phyloP scores from a whole-genome alignment of 2,113 vertebrate species.

The Chionis minor region DNA sequence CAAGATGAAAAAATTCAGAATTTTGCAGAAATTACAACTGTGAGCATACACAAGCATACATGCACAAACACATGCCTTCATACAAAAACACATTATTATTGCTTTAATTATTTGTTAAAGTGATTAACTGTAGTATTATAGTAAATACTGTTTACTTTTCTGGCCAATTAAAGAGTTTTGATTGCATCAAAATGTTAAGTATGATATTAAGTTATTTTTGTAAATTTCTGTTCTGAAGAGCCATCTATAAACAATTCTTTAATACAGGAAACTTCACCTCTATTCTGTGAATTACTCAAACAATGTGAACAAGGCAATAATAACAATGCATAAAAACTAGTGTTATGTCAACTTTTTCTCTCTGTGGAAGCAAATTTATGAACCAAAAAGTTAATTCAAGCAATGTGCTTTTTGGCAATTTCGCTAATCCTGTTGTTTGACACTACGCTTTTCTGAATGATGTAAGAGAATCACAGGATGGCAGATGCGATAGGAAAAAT shows the following conservation, averaged over 20 bases:
- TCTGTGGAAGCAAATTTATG: neutral
- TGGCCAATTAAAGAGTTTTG: neutral
- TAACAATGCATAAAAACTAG: neutral
- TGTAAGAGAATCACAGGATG: neutral
- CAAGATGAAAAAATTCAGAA: neutral
- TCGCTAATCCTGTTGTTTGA: neutral
- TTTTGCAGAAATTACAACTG: neutral
- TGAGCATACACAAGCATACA: rapidly evolving
- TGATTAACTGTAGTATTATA: neutral
- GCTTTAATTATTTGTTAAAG: neutral
- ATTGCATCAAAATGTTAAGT: neutral
- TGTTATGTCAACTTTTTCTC: neutral
- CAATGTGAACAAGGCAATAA: neutral
- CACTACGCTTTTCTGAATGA: neutral
- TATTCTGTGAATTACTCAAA: neutral
- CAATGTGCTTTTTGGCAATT: neutral
- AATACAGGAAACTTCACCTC: neutral
- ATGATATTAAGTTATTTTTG: neutral
- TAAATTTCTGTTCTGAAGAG: neutral
- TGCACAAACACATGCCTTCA: neutral
- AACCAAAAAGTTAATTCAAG: neutral
- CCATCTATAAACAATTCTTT: neutral
- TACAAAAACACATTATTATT: neutral
- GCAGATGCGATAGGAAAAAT: neutral
- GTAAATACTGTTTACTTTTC: neutral